A percentile compares a stretch with the other conserved stretches of the same genome.
Evolutionary conservation across 2,888 invertebrate species (phyloP).

Genomic region (Thumatha senex): DNA sequence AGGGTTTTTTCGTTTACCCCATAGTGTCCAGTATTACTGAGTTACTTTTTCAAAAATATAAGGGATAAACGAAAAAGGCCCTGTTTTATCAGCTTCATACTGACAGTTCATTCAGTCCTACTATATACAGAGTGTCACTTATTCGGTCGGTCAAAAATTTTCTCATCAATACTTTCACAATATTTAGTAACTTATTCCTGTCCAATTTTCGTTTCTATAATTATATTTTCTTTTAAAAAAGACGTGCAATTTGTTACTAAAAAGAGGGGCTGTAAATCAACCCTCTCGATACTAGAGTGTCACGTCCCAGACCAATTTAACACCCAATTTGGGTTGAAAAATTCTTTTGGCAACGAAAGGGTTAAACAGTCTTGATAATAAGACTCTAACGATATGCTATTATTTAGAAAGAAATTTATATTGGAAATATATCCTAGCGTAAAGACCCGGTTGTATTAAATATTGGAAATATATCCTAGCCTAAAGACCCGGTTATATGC

Average conservation of each 20-base stretch:
- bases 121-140: too few species aligned
- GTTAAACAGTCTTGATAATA: conserved; percentile 40
- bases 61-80: too few species aligned
- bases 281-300: conserved; percentile 50
- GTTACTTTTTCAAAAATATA: too few species aligned
- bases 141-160: too few species aligned
- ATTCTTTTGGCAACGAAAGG: conserved; percentile 34
- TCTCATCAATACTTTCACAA: too few species aligned
- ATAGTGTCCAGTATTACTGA: too few species aligned
- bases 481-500: too few species aligned
- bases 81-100: too few species aligned
- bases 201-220: conserved; percentile 8
- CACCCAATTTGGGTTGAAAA: conserved; percentile 67
- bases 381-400: conserved; percentile 14
- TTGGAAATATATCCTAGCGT: not conserved
- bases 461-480: not conserved
- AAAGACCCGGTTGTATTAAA: too few species aligned
- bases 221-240: conserved; percentile 7
- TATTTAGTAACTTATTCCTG: too few species aligned
- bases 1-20: too few species aligned
- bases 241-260: conserved; percentile 13
- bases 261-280: conserved; percentile 20
- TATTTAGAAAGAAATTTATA: not conserved
- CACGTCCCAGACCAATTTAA: conserved; percentile 72
- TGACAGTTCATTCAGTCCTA: too few species aligned